phyloP scores from a whole-genome alignment of 2,113 vertebrate species.

The Mobula birostris region DNA sequence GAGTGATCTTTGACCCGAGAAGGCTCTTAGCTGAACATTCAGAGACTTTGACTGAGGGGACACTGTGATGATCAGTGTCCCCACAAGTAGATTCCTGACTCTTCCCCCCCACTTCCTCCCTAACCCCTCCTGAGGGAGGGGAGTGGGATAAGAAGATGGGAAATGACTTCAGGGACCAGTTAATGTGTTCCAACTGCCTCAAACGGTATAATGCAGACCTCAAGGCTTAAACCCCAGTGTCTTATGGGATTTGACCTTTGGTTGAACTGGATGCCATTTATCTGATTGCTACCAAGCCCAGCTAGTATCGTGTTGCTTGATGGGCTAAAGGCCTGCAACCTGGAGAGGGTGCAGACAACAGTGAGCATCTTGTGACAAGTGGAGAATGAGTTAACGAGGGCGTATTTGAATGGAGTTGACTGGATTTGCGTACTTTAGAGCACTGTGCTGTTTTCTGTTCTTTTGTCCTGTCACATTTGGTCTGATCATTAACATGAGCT shows the following conservation, averaged over 20 bases:
- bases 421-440: conserved; percentile 25
- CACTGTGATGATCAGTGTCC: not conserved
- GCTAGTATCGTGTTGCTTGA: too few relatives aligned
- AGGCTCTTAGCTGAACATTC: not conserved
- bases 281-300: too few relatives aligned
- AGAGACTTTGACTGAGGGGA: not conserved
- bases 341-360: not conserved
- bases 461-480: not conserved
- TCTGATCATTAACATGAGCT: conserved; percentile 16
- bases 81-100: not conserved
- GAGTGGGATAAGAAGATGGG: too few relatives aligned
- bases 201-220: too few relatives aligned
- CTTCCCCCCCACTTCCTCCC: too few relatives aligned
- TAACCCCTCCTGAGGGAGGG: too few relatives aligned
- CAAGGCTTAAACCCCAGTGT: too few relatives aligned
- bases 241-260: not conserved
- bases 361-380: too few relatives aligned
- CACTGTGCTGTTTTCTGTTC: conserved; percentile 10
- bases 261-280: not conserved
- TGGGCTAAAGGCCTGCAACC: not conserved
- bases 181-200: too few relatives aligned
- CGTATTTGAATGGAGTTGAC: not conserved
- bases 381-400: not conserved
- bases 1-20: not conserved
- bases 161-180: too few relatives aligned